Conservation (phyloP, 2,888 invertebrate species). For the Stegana nigrithorax region DNA sequence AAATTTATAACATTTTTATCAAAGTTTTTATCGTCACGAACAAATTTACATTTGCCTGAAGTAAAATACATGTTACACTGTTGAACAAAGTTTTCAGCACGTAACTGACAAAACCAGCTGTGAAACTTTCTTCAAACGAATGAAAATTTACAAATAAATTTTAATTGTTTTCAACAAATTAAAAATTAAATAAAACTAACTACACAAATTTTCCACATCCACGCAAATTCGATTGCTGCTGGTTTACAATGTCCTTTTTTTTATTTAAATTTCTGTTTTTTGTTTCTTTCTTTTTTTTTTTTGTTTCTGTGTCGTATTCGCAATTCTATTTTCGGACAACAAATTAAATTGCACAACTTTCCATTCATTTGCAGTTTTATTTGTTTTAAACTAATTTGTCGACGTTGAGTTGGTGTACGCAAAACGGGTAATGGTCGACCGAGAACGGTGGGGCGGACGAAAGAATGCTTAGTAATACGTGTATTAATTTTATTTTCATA, state of each 20-base stretch:
- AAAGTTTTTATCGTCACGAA: neutral
- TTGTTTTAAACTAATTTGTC: slow-evolving; percentile 57
- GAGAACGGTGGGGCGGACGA: slow-evolving; percentile 19
- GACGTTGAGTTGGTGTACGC: slow-evolving; percentile 20
- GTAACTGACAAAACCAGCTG: slow-evolving; percentile 33
- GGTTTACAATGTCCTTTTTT: neutral
- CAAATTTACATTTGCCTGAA: neutral
- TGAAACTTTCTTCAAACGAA: slow-evolving; percentile 27
- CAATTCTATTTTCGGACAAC: slow-evolving; percentile 30
- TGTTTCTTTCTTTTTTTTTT: neutral
- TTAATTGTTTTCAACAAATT: slow-evolving; percentile 58
- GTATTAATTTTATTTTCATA: too few relatives aligned
- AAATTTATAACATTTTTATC: slow-evolving; percentile 6
- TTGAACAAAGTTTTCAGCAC: slow-evolving; percentile 42
- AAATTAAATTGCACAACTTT: slow-evolving; percentile 59
- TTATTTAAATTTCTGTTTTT: too few relatives aligned
- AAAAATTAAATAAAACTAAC: slow-evolving; percentile 47
- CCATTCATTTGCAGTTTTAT: slow-evolving; percentile 60
- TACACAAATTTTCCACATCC: neutral
- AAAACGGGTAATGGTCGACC: neutral
- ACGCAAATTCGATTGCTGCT: neutral
- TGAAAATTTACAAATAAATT: slow-evolving; percentile 52
- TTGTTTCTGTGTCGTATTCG: neutral
- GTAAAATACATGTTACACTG: slow-evolving; percentile 24
- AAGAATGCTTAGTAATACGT: too few relatives aligned